A percentile compares a stretch with the other conserved stretches of the same genome.
Conservation (phyloP, 2,797 vertebrate genomes). For the Anolis apletophallus region DNA sequence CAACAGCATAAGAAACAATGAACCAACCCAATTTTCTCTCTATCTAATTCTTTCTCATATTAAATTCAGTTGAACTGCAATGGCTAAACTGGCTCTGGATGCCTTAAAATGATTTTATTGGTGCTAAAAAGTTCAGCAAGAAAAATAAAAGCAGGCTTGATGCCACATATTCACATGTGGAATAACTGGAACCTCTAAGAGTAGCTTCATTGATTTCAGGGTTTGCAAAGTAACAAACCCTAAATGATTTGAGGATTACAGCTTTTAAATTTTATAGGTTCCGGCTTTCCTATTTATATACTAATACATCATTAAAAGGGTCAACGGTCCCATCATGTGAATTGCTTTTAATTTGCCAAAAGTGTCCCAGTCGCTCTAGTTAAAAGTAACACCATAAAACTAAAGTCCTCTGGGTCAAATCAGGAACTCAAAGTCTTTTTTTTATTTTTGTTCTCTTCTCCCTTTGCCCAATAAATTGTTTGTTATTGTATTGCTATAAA, state of each 20-base stretch:
- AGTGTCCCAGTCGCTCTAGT: slow-evolving; percentile 14
- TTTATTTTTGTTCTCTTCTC: background rate
- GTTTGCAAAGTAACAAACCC: background rate
- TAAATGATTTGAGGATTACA: background rate
- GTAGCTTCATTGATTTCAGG: slow-evolving; percentile 4
- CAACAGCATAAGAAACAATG: background rate
- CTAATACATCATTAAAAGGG: background rate
- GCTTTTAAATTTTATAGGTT: slow-evolving; percentile 5
- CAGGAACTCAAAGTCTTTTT: background rate
- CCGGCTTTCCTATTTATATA: slow-evolving; percentile 16
- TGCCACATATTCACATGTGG: background rate
- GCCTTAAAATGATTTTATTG: background rate
- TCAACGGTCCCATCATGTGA: slow-evolving; percentile 27
- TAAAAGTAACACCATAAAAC: slow-evolving; percentile 15
- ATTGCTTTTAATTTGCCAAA: slow-evolving; percentile 40
- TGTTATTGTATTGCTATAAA: background rate
- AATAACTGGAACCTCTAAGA: background rate
- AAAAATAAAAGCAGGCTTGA: background rate
- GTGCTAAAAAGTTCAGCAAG: background rate
- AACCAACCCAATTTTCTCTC: background rate
- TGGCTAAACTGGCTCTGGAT: background rate
- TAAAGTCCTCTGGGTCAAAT: slow-evolving; percentile 3
- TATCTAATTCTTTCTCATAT: background rate
- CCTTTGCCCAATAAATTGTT: background rate
- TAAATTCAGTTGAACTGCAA: background rate